A percentile compares a stretch with the other conserved stretches of the same genome.
These are phyloP conservation scores for Metalampra italica DNA, from an alignment of 2,888 invertebrate species.

Conservation along the genomic window DNA sequence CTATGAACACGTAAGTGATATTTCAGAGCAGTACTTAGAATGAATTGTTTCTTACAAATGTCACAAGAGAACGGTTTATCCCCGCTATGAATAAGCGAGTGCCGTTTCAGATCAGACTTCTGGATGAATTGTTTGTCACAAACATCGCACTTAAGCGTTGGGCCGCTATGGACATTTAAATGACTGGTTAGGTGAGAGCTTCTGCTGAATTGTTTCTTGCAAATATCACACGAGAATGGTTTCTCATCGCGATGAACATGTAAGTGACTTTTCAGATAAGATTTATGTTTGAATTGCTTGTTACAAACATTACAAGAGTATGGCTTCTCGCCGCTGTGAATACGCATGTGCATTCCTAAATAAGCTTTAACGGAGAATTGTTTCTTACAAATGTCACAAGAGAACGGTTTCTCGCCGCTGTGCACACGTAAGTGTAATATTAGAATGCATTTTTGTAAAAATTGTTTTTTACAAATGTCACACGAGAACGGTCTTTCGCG, in stretches of 20 bases:
- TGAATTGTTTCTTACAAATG: constrained; percentile 12
- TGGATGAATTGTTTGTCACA: neutral
- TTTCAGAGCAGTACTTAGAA: constrained; percentile 9
- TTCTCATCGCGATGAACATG: neutral
- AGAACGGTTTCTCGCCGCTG: neutral
- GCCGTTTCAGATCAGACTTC: neutral
- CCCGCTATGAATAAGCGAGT: neutral
- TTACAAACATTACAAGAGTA: neutral
- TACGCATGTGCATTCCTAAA: neutral
- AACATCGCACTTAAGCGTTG: neutral
- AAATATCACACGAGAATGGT: neutral
- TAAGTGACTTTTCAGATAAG: neutral
- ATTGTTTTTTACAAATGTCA: neutral
- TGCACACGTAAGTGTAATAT: neutral
- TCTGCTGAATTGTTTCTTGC: neutral
- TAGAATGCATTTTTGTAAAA: neutral
- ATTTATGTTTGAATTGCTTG: neutral
- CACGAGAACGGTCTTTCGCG: neutral
- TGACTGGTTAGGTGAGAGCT: neutral
- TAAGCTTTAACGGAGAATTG: neutral
- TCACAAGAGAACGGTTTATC: constrained; percentile 5
- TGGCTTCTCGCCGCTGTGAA: neutral
- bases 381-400: neutral
- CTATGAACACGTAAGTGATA: constrained; percentile 16
- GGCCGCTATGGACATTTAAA: neutral